A percentile compares a stretch with the other conserved stretches of the same genome.
phyloP scores from a whole-genome alignment of 2,113 vertebrate species.

The Rhizomys pruinosus region DNA sequence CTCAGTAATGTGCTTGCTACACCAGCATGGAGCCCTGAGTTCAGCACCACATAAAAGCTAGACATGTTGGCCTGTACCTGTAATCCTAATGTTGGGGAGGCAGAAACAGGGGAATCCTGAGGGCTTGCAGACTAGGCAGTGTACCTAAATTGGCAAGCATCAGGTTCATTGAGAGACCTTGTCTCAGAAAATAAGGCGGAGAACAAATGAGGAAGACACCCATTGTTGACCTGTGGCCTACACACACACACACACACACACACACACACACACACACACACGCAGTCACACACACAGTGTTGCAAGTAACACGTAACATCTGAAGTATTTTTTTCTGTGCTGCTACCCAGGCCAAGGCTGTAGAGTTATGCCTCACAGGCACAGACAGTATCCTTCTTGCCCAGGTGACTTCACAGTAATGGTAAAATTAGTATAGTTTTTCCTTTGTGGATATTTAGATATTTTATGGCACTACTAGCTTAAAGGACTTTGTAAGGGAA shows the following conservation, averaged over 20 bases:
- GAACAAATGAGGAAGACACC: not conserved
- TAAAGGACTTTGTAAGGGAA: slow-evolving; percentile 28
- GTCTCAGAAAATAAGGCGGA: not conserved
- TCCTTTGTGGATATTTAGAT: not conserved
- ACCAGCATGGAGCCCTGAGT: not conserved
- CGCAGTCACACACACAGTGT: not conserved
- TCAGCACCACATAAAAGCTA: not conserved
- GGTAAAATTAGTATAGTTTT: not conserved
- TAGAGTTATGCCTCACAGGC: not conserved
- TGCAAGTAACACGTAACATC: not conserved
- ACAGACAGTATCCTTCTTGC: not conserved
- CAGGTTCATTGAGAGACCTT: not conserved
- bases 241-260: no score
- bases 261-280: not conserved
- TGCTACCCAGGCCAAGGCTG: not conserved
- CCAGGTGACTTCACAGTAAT: not conserved
- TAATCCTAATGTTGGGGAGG: no score
- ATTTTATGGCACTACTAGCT: not conserved
- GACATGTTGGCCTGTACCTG: not conserved
- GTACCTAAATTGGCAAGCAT: not conserved
- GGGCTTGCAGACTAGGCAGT: not conserved
- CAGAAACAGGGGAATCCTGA: not conserved
- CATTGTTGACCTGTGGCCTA: no score
- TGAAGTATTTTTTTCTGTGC: not conserved
- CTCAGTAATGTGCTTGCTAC: not conserved